phyloP scores from a whole-genome alignment of 2,797 vertebrate genomes.

The Syncerus caffer region DNA sequence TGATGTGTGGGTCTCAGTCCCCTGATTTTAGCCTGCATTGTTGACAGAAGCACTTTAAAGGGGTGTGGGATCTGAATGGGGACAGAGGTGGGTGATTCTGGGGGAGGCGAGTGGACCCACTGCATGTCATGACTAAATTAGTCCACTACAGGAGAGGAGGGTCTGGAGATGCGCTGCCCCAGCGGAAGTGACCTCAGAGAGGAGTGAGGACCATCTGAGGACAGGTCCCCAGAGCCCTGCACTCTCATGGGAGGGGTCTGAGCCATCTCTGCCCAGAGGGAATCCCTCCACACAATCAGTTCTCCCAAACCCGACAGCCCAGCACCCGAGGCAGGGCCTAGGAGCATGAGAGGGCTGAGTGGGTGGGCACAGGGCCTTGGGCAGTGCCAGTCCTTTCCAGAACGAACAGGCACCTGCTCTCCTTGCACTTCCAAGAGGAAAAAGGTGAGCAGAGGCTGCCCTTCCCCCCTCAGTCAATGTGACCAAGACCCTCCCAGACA shows the following conservation, averaged over 20 bases:
- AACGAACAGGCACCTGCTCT: neutral
- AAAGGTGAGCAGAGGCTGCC: neutral
- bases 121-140: neutral
- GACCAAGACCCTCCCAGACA: neutral
- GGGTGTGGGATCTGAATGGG: neutral
- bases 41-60: neutral
- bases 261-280: neutral
- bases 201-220: neutral
- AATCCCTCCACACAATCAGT: too few species aligned
- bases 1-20: neutral
- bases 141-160: neutral
- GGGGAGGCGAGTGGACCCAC: neutral
- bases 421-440: neutral
- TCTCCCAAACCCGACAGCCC: neutral
- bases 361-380: neutral
- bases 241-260: neutral
- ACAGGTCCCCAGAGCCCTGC: neutral
- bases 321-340: neutral
- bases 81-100: neutral
- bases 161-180: neutral
- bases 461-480: neutral
- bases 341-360: neutral
- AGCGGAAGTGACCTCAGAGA: accelerated
- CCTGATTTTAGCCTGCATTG: neutral
- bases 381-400: neutral